Evolutionary conservation across 2,888 invertebrate species (phyloP).

Genomic region (Caradrina clavipalpis): DNA sequence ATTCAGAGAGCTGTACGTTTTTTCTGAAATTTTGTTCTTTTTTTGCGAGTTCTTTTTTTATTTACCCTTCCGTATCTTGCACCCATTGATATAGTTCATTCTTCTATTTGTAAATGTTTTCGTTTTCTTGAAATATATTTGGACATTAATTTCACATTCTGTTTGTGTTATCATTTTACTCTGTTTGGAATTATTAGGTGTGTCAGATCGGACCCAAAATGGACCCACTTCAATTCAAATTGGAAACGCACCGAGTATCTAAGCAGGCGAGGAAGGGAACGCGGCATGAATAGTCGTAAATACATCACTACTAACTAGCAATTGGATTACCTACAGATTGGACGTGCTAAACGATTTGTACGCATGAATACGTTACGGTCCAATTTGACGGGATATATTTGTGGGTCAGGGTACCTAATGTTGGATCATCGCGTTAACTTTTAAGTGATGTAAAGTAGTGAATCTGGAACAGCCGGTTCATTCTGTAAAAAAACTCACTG

Average conservation of each 20-base stretch:
- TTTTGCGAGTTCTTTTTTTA: slow-evolving; percentile 31
- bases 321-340: slow-evolving; percentile 56
- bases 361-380: slow-evolving; percentile 45
- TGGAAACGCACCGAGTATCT: slow-evolving; percentile 15
- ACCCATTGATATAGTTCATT: slow-evolving; percentile 28
- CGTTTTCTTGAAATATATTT: slow-evolving; percentile 12
- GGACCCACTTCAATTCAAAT: slow-evolving; percentile 16
- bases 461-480: neutral
- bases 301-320: slow-evolving; percentile 49
- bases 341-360: slow-evolving; percentile 56
- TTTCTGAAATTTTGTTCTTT: slow-evolving; percentile 6
- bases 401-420: slow-evolving; percentile 18
- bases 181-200: neutral
- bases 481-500: neutral
- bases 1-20: slow-evolving; percentile 25
- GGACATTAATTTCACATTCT: neutral
- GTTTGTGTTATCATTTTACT: neutral
- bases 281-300: slow-evolving; percentile 43
- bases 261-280: neutral
- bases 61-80: slow-evolving; percentile 40
- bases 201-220: slow-evolving; percentile 2
- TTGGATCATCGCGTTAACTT: slow-evolving; percentile 21
- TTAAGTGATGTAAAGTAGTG: neutral
- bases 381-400: slow-evolving; percentile 19
- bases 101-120: slow-evolving; percentile 21